Conservation (phyloP, 2,888 invertebrate genomes). For the Perizoma flavofasciatum region DNA sequence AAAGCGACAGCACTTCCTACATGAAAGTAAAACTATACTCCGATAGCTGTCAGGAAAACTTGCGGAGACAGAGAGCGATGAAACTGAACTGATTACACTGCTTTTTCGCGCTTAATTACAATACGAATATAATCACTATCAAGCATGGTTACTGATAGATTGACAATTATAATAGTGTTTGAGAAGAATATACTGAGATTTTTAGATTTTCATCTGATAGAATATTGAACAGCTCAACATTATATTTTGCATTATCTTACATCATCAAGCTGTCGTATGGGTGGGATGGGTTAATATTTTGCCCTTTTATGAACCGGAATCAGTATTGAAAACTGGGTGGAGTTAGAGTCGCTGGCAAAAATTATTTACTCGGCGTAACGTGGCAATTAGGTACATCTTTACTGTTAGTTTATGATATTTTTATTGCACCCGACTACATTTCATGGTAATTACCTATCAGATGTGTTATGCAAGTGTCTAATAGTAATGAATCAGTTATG, state of each 20-base stretch:
- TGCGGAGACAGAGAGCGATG: constrained; percentile 33
- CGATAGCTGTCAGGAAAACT: constrained; percentile 69
- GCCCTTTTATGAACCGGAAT: not conserved
- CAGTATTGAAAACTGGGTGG: not conserved
- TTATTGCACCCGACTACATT: constrained; percentile 51
- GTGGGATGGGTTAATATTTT: not conserved
- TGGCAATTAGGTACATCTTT: constrained; percentile 44
- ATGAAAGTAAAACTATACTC: constrained; percentile 79
- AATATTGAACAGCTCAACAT: no score
- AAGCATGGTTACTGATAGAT: no score
- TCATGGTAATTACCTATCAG: constrained; percentile 46
- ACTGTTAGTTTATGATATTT: constrained; percentile 52
- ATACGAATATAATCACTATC: no score
- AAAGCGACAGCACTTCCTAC: constrained; percentile 82
- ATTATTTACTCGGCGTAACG: constrained; percentile 7
- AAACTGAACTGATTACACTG: constrained; percentile 31
- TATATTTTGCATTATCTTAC: not conserved
- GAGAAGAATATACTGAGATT: no score
- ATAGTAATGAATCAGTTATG: constrained; percentile 47
- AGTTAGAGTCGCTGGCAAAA: not conserved
- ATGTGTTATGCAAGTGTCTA: constrained; percentile 51
- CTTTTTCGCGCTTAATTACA: constrained; percentile 27
- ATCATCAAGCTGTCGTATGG: not conserved
- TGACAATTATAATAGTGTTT: no score
- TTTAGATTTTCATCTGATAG: no score